Base-by-base conservation (phyloP, 1,140 invertebrate genomes). In the Nymphalis io region DNA sequence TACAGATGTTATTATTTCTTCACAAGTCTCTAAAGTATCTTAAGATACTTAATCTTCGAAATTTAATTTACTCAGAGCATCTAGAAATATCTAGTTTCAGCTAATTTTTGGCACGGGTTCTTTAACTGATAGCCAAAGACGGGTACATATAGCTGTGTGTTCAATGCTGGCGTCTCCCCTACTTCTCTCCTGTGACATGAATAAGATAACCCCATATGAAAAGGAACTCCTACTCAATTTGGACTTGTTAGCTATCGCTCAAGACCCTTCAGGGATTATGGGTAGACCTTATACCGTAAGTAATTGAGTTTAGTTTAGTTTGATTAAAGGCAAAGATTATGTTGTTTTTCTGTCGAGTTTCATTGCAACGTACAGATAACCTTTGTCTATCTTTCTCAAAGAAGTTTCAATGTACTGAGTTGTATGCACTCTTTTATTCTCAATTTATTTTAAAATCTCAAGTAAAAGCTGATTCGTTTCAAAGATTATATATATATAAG, bases 91-190 rank as follows among this genome's bases (percentile, higher is more conserved):
- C 70, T 63, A 66, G 69, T 83, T 93, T 60, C 85, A 96, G 96
- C 85, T 98, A 55, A 93, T 98, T 18, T 94, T 98, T 82, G 98
- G 98, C n/a, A 97, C 98, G 78, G 95, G 93, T 84, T 96, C 96
- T 0, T 87, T 99, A 13, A 97, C 95, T 68, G 94, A 94, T 58
- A 95, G 96, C 53, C 97, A 98, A 91, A 94, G 95, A 73, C 94
- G 95, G 84, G 92, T 95, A 0, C 98, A 99, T 90, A 95, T 99
- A 94, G 95, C 96, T 0, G 93, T 98, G 69, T 98, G 97, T 96
- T 93, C 95, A 0, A 95, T 99, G 79, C 93, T 97, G 87, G 96
- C 97, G 0, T 96, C 97, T 0, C 98, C 98, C 1, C 85, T 99
- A 0, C 93, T 98, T 5, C 96, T 99, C 94, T 98, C 97, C 21